phyloP scores from a whole-genome alignment of 2,888 invertebrate species.

The Spilosoma lubricipeda region DNA sequence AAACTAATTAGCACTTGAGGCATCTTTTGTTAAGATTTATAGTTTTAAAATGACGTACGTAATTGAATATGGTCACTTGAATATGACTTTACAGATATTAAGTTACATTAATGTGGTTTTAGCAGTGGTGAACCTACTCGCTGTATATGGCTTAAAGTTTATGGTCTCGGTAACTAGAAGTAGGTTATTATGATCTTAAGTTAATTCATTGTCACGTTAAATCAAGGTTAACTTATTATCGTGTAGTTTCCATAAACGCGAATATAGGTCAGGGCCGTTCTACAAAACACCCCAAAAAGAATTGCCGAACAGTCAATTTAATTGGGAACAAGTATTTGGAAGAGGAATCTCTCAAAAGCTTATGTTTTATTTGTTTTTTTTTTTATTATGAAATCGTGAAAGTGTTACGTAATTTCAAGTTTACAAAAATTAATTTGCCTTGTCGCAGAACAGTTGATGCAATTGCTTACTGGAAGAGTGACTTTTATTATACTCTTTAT shows the following conservation, averaged over 20 bases:
- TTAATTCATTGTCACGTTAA: background rate
- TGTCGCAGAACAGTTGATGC: background rate
- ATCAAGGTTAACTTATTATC: background rate
- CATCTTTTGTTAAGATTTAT: background rate
- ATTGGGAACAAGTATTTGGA: background rate
- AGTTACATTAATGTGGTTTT: background rate
- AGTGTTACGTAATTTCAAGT: background rate
- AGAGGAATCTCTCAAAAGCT: background rate
- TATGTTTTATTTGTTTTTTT: background rate
- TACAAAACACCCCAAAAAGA: background rate
- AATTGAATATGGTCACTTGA: background rate
- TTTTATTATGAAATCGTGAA: background rate
- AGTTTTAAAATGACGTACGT: background rate
- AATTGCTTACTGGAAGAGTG: background rate
- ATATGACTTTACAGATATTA: background rate
- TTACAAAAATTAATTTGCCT: background rate
- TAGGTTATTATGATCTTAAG: background rate
- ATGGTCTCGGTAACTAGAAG: background rate
- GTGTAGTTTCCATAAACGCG: background rate
- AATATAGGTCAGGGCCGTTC: background rate
- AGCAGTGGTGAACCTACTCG: background rate
- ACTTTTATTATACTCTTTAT: background rate
- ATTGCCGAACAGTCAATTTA: background rate
- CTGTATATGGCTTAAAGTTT: background rate
- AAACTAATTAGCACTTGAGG: background rate